Percentiles rank a stretch among this genome's conserved stretches.
Conservation (phyloP, 1,140 invertebrate genomes). For the Drosophila sp. region DNA sequence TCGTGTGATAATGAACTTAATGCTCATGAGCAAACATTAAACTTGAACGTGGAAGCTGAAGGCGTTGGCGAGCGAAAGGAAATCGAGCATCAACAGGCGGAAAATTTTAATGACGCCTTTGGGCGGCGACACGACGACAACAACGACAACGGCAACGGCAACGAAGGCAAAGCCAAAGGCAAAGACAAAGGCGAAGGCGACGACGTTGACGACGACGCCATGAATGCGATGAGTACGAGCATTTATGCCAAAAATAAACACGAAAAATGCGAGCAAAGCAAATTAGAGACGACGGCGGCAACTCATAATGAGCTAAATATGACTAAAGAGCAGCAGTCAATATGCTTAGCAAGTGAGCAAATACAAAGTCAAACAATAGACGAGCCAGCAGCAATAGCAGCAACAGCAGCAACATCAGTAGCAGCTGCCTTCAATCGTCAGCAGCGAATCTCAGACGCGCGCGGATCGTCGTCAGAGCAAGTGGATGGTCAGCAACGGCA, state of each 20-base stretch:
- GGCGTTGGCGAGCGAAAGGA: slow-evolving; percentile 73
- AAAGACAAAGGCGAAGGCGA: slow-evolving; percentile 37
- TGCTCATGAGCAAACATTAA: slow-evolving; percentile 63
- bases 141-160: slow-evolving; percentile 13
- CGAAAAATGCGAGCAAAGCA: slow-evolving; percentile 80
- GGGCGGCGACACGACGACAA: slow-evolving; percentile 59
- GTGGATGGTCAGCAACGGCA: slow-evolving; percentile 55
- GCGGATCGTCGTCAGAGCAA: slow-evolving; percentile 80
- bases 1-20: slow-evolving; percentile 75
- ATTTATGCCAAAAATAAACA: slow-evolving; percentile 73
- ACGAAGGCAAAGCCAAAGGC: not conserved
- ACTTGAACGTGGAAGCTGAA: slow-evolving; percentile 68
- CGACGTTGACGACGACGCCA: slow-evolving; percentile 62
- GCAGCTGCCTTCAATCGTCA: slow-evolving; percentile 49
- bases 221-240: slow-evolving; percentile 47
- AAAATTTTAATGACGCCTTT: slow-evolving; percentile 82
- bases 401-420: slow-evolving; percentile 4
- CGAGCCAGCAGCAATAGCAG: slow-evolving; percentile 7
- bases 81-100: slow-evolving; percentile 82
- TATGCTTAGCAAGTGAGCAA: slow-evolving; percentile 69
- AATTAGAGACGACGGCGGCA: slow-evolving; percentile 66
- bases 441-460: slow-evolving; percentile 73
- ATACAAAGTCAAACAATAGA: slow-evolving; percentile 59
- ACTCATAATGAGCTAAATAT: slow-evolving; percentile 79
- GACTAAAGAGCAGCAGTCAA: slow-evolving; percentile 78